A percentile compares a stretch with the other conserved stretches of the same genome.
phyloP scores from a whole-genome alignment of 2,797 vertebrate genomes.

The Coluber constrictor region DNA sequence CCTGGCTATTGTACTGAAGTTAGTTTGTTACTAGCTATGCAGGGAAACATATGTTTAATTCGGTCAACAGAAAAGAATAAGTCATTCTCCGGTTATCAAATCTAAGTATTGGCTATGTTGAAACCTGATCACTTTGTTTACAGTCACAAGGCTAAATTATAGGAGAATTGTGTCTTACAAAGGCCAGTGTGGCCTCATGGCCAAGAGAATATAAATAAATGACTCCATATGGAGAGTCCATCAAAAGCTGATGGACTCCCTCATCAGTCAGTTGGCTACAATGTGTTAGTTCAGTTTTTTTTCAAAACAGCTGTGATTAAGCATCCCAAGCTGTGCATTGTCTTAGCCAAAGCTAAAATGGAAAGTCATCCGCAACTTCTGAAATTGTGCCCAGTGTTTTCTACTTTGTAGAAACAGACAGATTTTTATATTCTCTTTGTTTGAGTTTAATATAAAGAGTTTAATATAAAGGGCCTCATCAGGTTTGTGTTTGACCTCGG shows the following conservation, averaged over 20 bases:
- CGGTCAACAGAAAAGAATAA: neutral
- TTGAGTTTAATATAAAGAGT: neutral
- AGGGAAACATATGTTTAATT: neutral
- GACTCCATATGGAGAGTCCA: constrained; percentile 13
- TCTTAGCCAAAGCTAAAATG: neutral
- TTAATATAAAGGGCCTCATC: neutral
- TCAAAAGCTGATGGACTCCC: neutral
- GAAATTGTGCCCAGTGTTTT: neutral
- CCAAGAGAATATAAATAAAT: constrained; percentile 24
- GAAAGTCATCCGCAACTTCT: neutral
- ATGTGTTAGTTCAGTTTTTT: neutral
- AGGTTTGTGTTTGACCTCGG: no score
- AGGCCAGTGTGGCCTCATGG: neutral
- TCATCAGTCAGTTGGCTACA: constrained; percentile 8
- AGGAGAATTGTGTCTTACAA: neutral
- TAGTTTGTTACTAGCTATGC: neutral
- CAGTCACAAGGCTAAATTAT: neutral
- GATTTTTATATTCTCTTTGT: neutral
- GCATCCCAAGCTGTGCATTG: neutral
- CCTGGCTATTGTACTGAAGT: neutral
- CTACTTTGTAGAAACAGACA: neutral
- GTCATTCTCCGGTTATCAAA: neutral
- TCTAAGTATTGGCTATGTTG: neutral
- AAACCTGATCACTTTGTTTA: neutral
- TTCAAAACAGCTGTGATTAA: neutral